Evolutionary conservation across 2,113 vertebrate genomes (phyloP), one percentile per base, ranked within the genome.

Genomic region (Vulpes vulpes): DNA sequence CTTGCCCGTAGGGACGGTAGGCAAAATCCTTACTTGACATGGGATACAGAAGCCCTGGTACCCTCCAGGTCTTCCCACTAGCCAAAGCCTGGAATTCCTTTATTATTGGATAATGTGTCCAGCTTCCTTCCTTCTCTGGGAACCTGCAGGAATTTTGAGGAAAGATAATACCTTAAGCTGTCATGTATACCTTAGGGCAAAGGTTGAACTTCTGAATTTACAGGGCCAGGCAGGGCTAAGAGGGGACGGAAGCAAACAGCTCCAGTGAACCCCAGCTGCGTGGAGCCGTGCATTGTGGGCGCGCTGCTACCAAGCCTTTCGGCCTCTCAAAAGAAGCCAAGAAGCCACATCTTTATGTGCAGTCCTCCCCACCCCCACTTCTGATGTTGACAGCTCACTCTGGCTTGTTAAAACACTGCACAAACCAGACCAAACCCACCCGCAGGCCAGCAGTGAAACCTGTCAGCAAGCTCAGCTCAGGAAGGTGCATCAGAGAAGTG

Each of bases 261-360:
- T 60, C 35, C 32, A 51, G 74, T 30, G 74, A 51, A 27, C 14
- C 9, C 22, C 62, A 49, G n/a, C 65, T 4, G 0, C 17, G 16
- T 20, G 55, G 49, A 89, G 43, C 35, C 22, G 3, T 8, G 20
- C 3, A 64, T 16, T 1, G 10, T 10, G 8, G 22, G 25, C 76
- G 60, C 38, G 3, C 7, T 16, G 30, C 64, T 74, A 12, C 30
- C 5, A 23, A 67, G 20, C 19, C 55, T 83, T 85, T 69, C 49
- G 23, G 73, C 10, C 84, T 43, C 57, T 32, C 80, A 27, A 43
- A 27, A 91, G 79, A 64, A 89, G 14, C 65, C 27, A 80, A 35
- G 80, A 95, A 65, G 53, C 30, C 71, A 69, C 32, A 69, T 80
- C 64, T 87, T 67, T 55, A 20, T 43, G 22, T 17, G n/a, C 87